phyloP scores from a whole-genome alignment of 2,113 vertebrate species.

The Rallus limicola region DNA sequence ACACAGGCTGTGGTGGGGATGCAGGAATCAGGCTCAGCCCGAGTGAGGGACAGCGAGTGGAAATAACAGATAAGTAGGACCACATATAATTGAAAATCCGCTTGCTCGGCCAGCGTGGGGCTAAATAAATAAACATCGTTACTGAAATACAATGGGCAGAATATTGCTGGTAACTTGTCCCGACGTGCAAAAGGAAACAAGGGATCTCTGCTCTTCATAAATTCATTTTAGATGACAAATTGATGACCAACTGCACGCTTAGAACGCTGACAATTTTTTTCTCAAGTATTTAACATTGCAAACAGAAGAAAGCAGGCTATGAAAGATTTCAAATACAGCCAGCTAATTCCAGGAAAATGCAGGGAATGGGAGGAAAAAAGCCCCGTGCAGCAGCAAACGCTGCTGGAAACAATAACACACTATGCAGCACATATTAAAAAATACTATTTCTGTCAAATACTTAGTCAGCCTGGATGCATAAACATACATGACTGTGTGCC shows the following conservation, averaged over 20 bases:
- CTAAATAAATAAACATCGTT: background rate
- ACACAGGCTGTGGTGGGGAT: background rate
- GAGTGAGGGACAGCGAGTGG: background rate
- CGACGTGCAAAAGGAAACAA: rapidly evolving
- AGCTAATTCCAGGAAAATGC: background rate
- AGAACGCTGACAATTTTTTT: rapidly evolving
- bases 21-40: background rate
- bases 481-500: conserved; percentile 22
- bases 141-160: background rate
- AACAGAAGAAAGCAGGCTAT: background rate
- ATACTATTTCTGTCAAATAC: conserved; percentile 57
- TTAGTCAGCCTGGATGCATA: conserved; percentile 45
- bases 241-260: background rate
- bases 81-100: background rate
- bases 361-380: background rate
- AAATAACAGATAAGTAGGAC: background rate
- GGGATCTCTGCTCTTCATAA: background rate
- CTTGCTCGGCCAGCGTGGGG: background rate
- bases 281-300: background rate
- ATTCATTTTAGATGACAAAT: rapidly evolving
- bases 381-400: background rate
- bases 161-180: background rate
- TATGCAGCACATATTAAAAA: conserved; percentile 6
- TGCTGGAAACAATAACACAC: conserved; percentile 33
- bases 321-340: background rate